phyloP scores from a whole-genome alignment of 2,797 vertebrate species.

The Cercopithecus neglectus region DNA sequence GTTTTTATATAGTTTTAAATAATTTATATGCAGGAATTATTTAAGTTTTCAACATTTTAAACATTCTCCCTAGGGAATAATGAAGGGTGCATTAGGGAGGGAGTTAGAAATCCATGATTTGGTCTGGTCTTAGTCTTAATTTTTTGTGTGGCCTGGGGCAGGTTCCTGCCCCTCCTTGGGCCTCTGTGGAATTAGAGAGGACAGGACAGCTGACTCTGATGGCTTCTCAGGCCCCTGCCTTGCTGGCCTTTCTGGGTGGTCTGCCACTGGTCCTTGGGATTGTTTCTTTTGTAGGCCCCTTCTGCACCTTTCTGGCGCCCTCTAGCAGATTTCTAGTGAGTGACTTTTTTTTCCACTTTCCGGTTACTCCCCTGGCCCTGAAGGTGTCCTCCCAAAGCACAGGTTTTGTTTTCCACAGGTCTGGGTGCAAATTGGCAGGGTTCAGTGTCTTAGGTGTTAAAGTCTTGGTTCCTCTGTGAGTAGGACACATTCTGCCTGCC shows the following conservation, averaged over 20 bases:
- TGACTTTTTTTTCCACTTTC: neutral
- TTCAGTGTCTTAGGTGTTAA: neutral
- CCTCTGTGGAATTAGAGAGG: neutral
- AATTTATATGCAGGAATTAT: neutral
- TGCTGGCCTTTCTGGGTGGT: neutral
- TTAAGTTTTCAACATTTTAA: neutral
- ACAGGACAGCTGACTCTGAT: neutral
- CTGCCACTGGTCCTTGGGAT: neutral
- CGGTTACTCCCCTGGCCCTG: neutral
- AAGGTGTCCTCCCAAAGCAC: neutral
- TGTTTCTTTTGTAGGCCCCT: neutral
- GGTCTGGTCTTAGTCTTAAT: neutral
- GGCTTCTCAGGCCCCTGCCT: neutral
- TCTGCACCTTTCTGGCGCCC: neutral
- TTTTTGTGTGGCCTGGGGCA: neutral
- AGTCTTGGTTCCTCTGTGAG: neutral
- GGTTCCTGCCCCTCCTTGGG: neutral
- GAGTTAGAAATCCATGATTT: neutral
- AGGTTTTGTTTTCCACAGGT: neutral
- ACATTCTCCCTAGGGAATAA: neutral
- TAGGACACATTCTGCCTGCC: neutral
- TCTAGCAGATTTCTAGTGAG: neutral
- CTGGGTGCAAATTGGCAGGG: neutral
- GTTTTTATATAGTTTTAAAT: constrained; percentile 9
- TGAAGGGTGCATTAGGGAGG: neutral